Conservation (phyloP, 2,888 invertebrate genomes). For the Agonopterix subpropinquella region DNA sequence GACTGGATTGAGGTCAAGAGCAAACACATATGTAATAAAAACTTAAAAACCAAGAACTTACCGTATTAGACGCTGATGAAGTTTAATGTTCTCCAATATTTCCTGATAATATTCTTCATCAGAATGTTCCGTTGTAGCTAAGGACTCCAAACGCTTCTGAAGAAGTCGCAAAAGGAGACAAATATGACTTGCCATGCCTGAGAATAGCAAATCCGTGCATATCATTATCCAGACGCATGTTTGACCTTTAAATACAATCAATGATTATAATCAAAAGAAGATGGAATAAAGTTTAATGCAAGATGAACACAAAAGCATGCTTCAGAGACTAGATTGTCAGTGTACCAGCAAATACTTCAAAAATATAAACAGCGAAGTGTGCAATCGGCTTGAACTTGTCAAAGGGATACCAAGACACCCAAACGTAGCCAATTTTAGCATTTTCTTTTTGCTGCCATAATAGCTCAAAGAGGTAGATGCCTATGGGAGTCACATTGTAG, state of each 20-base stretch:
- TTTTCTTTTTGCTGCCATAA: slow-evolving; percentile 13
- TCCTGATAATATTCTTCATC: slow-evolving; percentile 47
- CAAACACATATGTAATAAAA: too few species aligned
- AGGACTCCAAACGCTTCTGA: slow-evolving; percentile 38
- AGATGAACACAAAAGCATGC: too few species aligned
- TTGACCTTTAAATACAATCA: slow-evolving; percentile 32
- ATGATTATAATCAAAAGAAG: neutral
- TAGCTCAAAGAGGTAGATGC: slow-evolving; percentile 37
- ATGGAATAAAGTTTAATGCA: neutral
- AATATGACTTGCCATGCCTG: slow-evolving; percentile 64
- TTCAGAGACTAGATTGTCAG: neutral
- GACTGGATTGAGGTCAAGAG: too few species aligned
- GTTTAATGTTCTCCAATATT: slow-evolving; percentile 46
- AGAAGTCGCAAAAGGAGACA: slow-evolving; percentile 48
- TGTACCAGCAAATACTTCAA: slow-evolving; percentile 54
- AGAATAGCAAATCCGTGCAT: slow-evolving; percentile 56
- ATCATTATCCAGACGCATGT: slow-evolving; percentile 63
- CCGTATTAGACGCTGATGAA: slow-evolving; percentile 63
- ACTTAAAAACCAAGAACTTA: slow-evolving; percentile 12
- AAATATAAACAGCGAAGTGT: slow-evolving; percentile 53
- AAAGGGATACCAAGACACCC: slow-evolving; percentile 67
- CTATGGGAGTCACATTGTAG: slow-evolving; percentile 57
- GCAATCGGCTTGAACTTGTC: slow-evolving; percentile 50
- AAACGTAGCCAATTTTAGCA: slow-evolving; percentile 48
- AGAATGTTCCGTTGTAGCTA: slow-evolving; percentile 28